Percentiles rank a stretch among this genome's conserved stretches.
These are phyloP conservation scores for Grallaria varia DNA, from an alignment of 2,113 vertebrate species.

Conservation along the genomic window DNA sequence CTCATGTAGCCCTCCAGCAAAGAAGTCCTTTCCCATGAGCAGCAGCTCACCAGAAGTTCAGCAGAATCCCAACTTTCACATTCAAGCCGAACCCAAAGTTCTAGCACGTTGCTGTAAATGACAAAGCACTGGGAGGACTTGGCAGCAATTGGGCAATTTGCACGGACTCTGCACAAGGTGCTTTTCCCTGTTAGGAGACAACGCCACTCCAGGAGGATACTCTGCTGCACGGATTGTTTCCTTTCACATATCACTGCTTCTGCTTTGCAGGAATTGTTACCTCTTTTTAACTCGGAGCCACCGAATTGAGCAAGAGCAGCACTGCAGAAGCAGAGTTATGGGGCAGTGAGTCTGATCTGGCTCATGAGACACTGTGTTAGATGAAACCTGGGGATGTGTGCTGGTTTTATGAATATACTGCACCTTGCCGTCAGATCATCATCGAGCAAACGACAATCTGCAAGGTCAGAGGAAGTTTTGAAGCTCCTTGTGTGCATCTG, in stretches of 20 bases:
- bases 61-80: not conserved
- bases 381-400: not conserved
- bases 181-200: not conserved
- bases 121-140: not conserved
- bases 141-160: not conserved
- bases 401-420: not conserved
- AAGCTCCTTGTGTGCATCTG: not conserved
- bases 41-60: not conserved
- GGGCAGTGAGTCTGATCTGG: not conserved
- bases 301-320: not conserved
- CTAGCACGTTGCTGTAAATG: fast-evolving
- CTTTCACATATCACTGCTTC: not conserved
- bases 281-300: not conserved
- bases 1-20: not conserved
- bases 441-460: not conserved
- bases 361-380: not conserved
- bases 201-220: not conserved
- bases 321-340: not conserved
- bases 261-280: not conserved
- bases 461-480: not conserved
- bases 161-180: not conserved
- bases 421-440: not conserved
- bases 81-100: not conserved
- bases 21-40: not conserved
- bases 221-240: not conserved